Evolutionary conservation across 2,797 vertebrate species (phyloP), one percentile per base, ranked within the genome.

Genomic region (Enteromius afrohamiltoni): DNA sequence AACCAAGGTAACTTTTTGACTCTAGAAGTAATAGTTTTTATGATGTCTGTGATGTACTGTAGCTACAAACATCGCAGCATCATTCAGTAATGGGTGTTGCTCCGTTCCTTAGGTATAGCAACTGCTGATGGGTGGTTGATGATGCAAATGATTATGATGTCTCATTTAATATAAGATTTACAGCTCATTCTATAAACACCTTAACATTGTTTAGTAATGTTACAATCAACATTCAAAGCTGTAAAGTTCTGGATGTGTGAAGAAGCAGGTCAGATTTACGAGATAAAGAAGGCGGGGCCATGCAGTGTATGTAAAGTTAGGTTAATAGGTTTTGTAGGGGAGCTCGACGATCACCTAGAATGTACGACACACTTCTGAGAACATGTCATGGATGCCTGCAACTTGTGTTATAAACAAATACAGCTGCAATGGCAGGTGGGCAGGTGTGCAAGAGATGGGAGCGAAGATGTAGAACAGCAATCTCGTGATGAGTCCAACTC

Each of bases 401-500:
- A 77, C 79, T 80, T 70, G 82, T 80, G 79, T 82, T 76, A 74
- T 85, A 85, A 70, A 62, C 75, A 84, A 80, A 82, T 81, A 86
- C 78, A 81, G 83, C 55, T 83, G 79, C 82, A 77, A 75, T 80
- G 74, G 85, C 73, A 89, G 87, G 90, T 92, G 91, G 91, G 88
- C 89, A 89, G 87, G 89, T 64, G 88, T 90, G 88, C 88, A 89
- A 90, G 91, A 93, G 92, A 93, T 91, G 90, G 90, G 51, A 82
- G 83, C 19, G 49, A 73, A 88, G 86, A 88, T 88, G 86, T 85
- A 83, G 85, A 93, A 90, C 92, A 84, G 90, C 86, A 91, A 92
- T 94, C 91, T 92, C 89, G 89, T 85, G 92, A 95, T 94, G 93
- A 94, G 93, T 88, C 83, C 64, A 68, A 55, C 40, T 23, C 86